phyloP scores from a whole-genome alignment of 2,888 invertebrate species.

The Cephus rjabovi region DNA sequence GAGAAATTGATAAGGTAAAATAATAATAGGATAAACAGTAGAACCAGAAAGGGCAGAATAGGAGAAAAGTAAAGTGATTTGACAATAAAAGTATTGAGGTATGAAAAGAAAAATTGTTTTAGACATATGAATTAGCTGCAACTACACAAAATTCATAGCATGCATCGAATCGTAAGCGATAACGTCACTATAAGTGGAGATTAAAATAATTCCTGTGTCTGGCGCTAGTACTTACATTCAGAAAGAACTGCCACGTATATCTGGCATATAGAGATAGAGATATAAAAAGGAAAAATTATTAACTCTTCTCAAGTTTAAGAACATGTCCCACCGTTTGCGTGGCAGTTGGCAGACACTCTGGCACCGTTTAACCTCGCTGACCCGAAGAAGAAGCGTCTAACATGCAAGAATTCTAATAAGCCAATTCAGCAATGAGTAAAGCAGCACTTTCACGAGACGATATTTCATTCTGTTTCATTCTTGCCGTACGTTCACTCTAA shows the following conservation, averaged over 20 bases:
- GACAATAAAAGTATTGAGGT: background rate
- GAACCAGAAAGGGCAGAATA: background rate
- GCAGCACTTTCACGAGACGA: background rate
- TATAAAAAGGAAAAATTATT: background rate
- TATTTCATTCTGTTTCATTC: background rate
- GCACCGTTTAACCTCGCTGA: background rate
- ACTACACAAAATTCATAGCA: background rate
- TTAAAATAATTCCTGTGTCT: conserved; percentile 23
- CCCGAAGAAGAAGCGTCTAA: background rate
- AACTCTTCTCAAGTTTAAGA: background rate
- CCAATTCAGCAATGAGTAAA: background rate
- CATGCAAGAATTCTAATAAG: background rate
- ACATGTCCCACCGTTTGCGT: background rate
- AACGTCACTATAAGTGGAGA: background rate
- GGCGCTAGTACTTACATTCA: background rate
- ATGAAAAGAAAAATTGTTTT: background rate
- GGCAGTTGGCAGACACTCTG: background rate
- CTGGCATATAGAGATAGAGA: background rate
- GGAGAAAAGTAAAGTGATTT: background rate
- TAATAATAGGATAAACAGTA: background rate
- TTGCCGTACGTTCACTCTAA: background rate
- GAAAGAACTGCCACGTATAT: background rate
- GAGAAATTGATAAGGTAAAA: background rate
- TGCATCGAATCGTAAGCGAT: background rate
- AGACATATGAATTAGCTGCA: background rate